Percentiles rank a stretch among this genome's conserved stretches.
These are phyloP conservation scores for Cottus gobio DNA, from an alignment of 2,113 vertebrate genomes.

Conservation along the genomic window DNA sequence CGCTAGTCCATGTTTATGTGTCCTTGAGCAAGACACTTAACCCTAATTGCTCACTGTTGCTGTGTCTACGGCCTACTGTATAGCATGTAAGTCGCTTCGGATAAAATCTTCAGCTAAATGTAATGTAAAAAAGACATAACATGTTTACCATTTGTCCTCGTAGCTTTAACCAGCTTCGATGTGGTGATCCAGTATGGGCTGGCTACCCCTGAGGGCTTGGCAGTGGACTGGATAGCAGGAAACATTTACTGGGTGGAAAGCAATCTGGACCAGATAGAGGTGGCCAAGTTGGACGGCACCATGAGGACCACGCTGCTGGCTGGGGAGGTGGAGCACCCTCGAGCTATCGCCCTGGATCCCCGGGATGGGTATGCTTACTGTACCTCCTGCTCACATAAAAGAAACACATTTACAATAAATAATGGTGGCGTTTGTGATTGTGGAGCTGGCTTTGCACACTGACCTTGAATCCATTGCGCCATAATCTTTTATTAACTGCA, in stretches of 20 bases:
- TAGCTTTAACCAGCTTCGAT: conserved; percentile 91
- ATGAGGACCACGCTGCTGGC: conserved; percentile 95
- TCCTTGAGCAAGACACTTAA: no score
- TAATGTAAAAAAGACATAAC: no score
- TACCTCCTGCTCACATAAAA: neutral
- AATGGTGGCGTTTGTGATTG: neutral
- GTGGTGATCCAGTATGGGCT: conserved; percentile 97
- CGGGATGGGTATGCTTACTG: conserved; percentile 87
- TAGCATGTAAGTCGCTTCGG: no score
- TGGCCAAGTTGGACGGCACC: conserved; percentile 94
- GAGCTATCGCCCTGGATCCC: conserved; percentile 95
- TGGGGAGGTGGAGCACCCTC: conserved; percentile 95
- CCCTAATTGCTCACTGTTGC: no score
- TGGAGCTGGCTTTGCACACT: neutral
- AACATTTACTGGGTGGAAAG: conserved; percentile 99
- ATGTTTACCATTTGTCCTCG: neutral
- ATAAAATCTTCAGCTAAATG: no score
- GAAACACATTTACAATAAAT: neutral
- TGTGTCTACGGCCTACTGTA: no score
- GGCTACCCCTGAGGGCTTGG: conserved; percentile 95
- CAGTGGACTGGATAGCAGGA: conserved; percentile 98
- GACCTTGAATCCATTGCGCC: neutral
- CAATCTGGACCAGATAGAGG: conserved; percentile 98
- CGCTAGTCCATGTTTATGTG: no score
- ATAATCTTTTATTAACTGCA: neutral